These are phyloP conservation scores for Drosophila limbata DNA, from an alignment of 2,888 invertebrate species.

Conservation along the genomic window DNA sequence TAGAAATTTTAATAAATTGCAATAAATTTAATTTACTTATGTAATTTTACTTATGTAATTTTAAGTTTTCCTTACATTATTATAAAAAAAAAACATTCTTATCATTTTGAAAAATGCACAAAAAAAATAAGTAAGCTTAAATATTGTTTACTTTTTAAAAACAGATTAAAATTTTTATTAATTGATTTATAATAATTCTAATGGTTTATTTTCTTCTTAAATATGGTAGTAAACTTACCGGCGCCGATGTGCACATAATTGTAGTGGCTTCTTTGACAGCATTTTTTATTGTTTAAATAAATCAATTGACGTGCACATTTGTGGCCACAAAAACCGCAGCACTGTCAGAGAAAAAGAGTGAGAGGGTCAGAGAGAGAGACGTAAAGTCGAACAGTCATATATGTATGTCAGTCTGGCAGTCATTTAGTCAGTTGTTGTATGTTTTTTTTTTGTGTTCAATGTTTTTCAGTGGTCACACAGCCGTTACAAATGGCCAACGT, in stretches of 20 bases:
- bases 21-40: too few species aligned
- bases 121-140: too few species aligned
- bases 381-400: slow-evolving; percentile 38
- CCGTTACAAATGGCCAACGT: slow-evolving; percentile 39
- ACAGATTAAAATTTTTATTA: not conserved
- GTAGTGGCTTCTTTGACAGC: slow-evolving; percentile 39
- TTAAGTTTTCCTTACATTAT: too few species aligned
- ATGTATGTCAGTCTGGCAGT: slow-evolving; percentile 50
- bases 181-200: slow-evolving; percentile 9
- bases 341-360: slow-evolving; percentile 24
- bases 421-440: slow-evolving; percentile 51
- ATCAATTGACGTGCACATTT: slow-evolving; percentile 62
- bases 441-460: slow-evolving; percentile 7
- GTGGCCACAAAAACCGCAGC: slow-evolving; percentile 67
- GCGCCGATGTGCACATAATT: slow-evolving; percentile 25
- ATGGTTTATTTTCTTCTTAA: slow-evolving; percentile 8
- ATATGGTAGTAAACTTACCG: slow-evolving; percentile 22
- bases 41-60: too few species aligned
- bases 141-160: too few species aligned
- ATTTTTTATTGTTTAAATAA: slow-evolving; percentile 66
- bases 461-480: slow-evolving; percentile 40
- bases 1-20: too few species aligned
- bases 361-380: not conserved
- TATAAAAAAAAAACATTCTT: too few species aligned
- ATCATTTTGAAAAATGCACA: too few species aligned